phyloP scores from a whole-genome alignment of 2,888 invertebrate genomes.

The Noctua comes region DNA sequence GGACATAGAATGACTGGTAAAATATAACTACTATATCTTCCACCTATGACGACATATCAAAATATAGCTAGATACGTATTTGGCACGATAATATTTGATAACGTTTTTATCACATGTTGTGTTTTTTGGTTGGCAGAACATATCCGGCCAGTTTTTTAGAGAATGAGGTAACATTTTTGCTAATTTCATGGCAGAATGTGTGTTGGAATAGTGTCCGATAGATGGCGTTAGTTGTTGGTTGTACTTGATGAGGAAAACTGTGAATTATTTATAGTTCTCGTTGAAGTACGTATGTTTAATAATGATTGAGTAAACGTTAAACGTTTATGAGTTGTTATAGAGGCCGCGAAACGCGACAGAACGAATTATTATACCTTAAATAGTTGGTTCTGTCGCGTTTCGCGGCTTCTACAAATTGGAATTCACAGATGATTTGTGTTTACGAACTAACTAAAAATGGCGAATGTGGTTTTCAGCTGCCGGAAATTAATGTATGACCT shows the following conservation, averaged over 20 bases:
- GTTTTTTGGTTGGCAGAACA: conserved; percentile 47
- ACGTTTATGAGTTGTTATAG: background rate
- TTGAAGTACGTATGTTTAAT: background rate
- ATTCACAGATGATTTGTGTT: background rate
- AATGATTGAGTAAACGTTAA: conserved; percentile 1
- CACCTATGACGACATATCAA: conserved; percentile 49
- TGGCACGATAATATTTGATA: conserved; percentile 53
- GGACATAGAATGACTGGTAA: conserved; percentile 49
- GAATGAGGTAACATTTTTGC: background rate
- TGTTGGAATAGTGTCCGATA: background rate
- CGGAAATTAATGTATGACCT: background rate
- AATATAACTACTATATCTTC: background rate
- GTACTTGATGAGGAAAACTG: conserved; percentile 35
- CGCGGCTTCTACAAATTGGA: background rate
- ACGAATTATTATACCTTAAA: no score
- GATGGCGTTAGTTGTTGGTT: conserved; percentile 35
- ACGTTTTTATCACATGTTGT: conserved; percentile 46
- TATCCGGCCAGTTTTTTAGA: conserved; percentile 15
- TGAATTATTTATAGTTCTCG: conserved; percentile 6
- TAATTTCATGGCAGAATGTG: conserved; percentile 3
- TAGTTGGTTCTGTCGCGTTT: no score
- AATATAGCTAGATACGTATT: conserved; percentile 34
- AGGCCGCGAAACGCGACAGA: background rate
- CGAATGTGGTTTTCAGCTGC: background rate
- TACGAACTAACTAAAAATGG: background rate